phyloP scores from a whole-genome alignment of 2,113 vertebrate species.

The Platanista minor region DNA sequence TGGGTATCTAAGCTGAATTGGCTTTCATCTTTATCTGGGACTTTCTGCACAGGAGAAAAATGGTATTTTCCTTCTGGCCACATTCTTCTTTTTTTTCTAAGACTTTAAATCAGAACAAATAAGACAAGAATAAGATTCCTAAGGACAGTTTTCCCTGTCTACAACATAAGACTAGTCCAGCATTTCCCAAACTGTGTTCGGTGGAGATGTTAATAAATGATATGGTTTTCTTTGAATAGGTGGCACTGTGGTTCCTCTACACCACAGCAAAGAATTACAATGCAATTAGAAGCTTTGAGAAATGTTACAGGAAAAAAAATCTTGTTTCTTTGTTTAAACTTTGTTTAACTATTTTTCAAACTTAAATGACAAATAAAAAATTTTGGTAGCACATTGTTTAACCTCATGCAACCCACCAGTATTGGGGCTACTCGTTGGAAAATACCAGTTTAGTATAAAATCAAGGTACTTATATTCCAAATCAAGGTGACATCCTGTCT shows the following conservation, averaged over 20 bases:
- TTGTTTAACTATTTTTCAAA: not conserved
- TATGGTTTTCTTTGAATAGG: conserved; percentile 2
- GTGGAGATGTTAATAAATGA: conserved; percentile 59
- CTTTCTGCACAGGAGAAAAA: conserved; percentile 49
- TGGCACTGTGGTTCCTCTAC: not conserved
- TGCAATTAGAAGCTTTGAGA: conserved; percentile 38
- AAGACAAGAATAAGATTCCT: conserved; percentile 59
- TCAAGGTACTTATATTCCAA: not conserved
- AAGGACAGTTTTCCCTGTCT: conserved; percentile 49
- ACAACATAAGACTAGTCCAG: not conserved
- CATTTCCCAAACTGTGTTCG: conserved; percentile 39
- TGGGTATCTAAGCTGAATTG: conserved; percentile 42
- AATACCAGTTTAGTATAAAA: not conserved
- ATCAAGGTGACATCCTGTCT: not conserved
- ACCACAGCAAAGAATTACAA: conserved; percentile 35
- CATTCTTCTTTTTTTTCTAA: conserved; percentile 58
- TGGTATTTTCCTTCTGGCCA: conserved; percentile 51
- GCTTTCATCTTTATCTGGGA: conserved; percentile 59
- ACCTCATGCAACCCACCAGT: not conserved
- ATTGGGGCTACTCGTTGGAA: not conserved
- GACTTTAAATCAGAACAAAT: conserved; percentile 60
- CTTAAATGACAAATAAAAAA: conserved; percentile 3
- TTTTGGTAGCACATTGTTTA: not conserved
- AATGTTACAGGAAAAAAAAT: not conserved
- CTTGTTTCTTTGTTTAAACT: conserved; percentile 38